A percentile compares a stretch with the other conserved stretches of the same genome.
phyloP scores from a whole-genome alignment of 1,140 invertebrate species.

The Zaprionus capensis region DNA sequence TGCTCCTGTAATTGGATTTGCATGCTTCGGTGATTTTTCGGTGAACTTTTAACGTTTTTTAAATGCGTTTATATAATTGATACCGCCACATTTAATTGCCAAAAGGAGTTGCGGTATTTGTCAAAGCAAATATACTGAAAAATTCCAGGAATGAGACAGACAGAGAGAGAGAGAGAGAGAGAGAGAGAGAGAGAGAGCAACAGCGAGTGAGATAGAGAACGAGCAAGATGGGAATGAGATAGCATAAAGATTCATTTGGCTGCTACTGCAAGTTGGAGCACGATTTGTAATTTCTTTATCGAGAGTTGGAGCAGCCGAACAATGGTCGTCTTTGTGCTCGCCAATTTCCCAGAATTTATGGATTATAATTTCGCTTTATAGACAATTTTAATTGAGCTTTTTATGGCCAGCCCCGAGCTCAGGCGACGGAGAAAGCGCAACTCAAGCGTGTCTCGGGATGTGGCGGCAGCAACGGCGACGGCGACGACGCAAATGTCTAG shows the following conservation, averaged over 20 bases:
- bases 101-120: slow-evolving; percentile 42
- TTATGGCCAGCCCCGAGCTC: slow-evolving; percentile 51
- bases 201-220: not conserved
- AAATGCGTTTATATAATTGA: slow-evolving; percentile 57
- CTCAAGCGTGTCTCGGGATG: slow-evolving; percentile 21
- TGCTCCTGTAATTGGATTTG: slow-evolving; percentile 81
- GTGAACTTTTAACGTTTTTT: slow-evolving; percentile 67
- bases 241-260: slow-evolving; percentile 32
- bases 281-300: slow-evolving; percentile 73
- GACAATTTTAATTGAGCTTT: slow-evolving; percentile 83
- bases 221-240: slow-evolving; percentile 19
- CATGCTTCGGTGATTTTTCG: slow-evolving; percentile 67
- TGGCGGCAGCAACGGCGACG: too few species aligned
- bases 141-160: slow-evolving; percentile 24
- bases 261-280: slow-evolving; percentile 36
- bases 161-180: not conserved
- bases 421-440: slow-evolving; percentile 7
- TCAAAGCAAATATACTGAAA: slow-evolving; percentile 42
- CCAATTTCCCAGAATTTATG: slow-evolving; percentile 83
- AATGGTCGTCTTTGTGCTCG: slow-evolving; percentile 72
- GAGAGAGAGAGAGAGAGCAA: not conserved
- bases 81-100: slow-evolving; percentile 55
- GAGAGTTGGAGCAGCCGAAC: slow-evolving; percentile 40
- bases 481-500: slow-evolving; percentile 40
- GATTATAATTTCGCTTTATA: slow-evolving; percentile 81